Evolutionary conservation across 2,888 invertebrate species (phyloP).

Genomic region (Polydesmus complanatus): DNA sequence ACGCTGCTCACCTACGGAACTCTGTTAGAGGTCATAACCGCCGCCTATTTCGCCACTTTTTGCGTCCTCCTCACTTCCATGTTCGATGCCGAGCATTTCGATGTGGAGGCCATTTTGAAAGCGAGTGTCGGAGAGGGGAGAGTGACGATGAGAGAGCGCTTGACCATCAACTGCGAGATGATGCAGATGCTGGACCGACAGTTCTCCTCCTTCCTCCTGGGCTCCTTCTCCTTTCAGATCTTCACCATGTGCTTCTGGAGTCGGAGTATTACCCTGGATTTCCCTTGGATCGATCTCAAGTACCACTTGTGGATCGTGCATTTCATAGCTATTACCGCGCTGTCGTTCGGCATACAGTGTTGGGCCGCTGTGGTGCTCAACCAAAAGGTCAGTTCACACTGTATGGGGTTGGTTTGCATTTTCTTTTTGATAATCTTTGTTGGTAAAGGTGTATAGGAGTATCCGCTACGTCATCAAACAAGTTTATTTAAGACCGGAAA

Average conservation of each 20-base stretch:
- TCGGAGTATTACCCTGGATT: background rate
- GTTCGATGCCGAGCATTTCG: background rate
- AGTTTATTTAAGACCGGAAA: background rate
- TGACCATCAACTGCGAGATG: background rate
- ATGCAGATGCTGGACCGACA: background rate
- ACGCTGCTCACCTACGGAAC: background rate
- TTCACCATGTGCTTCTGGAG: slow-evolving; percentile 6
- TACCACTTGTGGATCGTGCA: slow-evolving; percentile 3
- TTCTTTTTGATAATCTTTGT: too few relatives aligned
- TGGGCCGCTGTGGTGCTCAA: background rate
- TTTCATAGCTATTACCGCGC: background rate
- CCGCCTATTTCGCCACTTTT: background rate
- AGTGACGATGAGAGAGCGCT: background rate
- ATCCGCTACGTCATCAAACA: too few relatives aligned
- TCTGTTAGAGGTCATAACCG: background rate
- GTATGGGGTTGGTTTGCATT: too few relatives aligned
- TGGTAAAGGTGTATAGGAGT: too few relatives aligned
- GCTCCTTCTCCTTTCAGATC: background rate
- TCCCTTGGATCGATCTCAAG: background rate
- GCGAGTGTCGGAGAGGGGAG: too few relatives aligned
- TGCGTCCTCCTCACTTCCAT: background rate
- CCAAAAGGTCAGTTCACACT: background rate
- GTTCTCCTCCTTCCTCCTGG: background rate
- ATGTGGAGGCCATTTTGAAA: background rate
- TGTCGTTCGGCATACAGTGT: background rate